phyloP scores from a whole-genome alignment of 2,113 vertebrate genomes.

The Gulo gulo region DNA sequence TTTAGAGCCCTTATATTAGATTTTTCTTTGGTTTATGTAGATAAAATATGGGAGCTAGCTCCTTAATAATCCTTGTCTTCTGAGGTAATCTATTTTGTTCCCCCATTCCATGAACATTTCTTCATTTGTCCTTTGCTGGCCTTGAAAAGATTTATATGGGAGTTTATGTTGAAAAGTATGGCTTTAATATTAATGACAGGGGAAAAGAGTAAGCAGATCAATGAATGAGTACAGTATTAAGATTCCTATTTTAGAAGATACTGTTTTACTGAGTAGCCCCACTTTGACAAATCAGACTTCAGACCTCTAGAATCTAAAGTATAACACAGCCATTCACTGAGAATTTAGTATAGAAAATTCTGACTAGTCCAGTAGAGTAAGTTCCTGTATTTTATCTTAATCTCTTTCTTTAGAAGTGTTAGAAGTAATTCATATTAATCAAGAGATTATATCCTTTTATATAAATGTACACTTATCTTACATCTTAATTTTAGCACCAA shows the following conservation, averaged over 20 bases:
- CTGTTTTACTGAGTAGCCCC: neutral
- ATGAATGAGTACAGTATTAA: neutral
- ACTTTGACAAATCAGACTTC: constrained; percentile 30
- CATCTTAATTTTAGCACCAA: constrained; percentile 30
- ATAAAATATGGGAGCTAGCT: neutral
- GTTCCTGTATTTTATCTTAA: constrained; percentile 23
- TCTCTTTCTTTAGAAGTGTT: constrained; percentile 22
- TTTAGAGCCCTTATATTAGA: neutral
- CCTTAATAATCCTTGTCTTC: neutral
- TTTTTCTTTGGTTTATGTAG: neutral
- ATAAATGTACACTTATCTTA: constrained; percentile 3
- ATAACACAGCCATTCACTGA: neutral
- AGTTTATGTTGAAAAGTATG: constrained; percentile 26
- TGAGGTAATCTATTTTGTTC: neutral
- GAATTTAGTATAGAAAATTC: constrained; percentile 18
- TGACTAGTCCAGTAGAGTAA: neutral
- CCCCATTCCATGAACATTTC: neutral
- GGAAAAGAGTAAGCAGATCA: neutral
- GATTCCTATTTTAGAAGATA: constrained; percentile 34
- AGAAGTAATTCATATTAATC: constrained; percentile 43
- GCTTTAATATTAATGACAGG: neutral
- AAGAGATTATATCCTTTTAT: constrained; percentile 13
- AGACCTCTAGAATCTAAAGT: constrained; percentile 8
- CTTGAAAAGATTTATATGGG: neutral
- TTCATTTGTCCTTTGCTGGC: constrained; percentile 23